These are phyloP conservation scores for Labeo rohita DNA, from an alignment of 2,113 vertebrate genomes.

Conservation along the genomic window DNA sequence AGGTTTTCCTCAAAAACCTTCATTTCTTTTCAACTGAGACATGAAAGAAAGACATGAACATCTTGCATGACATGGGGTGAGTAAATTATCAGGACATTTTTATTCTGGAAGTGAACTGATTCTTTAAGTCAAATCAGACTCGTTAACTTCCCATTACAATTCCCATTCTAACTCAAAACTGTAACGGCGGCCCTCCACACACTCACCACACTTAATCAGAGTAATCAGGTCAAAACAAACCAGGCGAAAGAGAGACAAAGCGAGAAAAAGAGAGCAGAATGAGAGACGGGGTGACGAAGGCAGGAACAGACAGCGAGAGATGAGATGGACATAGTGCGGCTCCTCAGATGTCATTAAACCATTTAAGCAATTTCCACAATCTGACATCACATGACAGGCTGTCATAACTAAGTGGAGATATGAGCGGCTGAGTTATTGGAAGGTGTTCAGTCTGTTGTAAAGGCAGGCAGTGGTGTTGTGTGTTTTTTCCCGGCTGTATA, in stretches of 20 bases:
- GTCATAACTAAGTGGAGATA: background rate
- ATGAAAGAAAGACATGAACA: too few relatives aligned
- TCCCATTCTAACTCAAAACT: background rate
- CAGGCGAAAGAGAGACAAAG: background rate
- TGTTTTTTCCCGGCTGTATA: background rate
- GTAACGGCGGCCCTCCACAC: background rate
- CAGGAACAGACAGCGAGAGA: constrained; percentile 11
- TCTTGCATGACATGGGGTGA: too few relatives aligned
- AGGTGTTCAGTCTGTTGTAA: constrained; percentile 14
- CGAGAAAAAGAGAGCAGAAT: background rate
- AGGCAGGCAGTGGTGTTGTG: constrained; percentile 2
- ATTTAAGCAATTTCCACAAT: constrained; percentile 18
- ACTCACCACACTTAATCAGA: constrained; percentile 30
- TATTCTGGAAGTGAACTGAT: too few relatives aligned
- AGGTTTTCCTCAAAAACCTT: too few relatives aligned
- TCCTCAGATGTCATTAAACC: constrained; percentile 22
- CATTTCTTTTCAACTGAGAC: too few relatives aligned
- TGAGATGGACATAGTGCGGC: background rate
- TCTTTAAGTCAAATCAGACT: background rate
- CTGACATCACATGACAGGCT: constrained; percentile 18
- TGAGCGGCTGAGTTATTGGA: constrained; percentile 1
- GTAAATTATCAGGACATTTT: too few relatives aligned
- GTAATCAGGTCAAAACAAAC: constrained; percentile 39
- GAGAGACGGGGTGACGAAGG: background rate
- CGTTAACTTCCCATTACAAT: background rate